Percentiles rank a stretch among this genome's conserved stretches.
These are phyloP conservation scores for Anarrhichthys ocellatus DNA, from an alignment of 2,113 vertebrate species.

Conservation along the genomic window DNA sequence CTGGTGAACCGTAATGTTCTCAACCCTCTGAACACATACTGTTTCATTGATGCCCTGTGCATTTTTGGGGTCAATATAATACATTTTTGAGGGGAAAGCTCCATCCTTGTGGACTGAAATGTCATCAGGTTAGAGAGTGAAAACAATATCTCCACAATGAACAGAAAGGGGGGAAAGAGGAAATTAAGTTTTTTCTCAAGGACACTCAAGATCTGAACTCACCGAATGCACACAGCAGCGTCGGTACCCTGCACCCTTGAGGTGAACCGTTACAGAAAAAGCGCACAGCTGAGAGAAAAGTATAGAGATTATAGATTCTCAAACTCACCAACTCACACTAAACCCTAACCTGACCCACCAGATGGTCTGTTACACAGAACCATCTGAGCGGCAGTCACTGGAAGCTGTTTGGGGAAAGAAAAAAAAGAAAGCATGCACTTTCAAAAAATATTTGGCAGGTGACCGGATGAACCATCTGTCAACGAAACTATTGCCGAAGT, in stretches of 20 bases:
- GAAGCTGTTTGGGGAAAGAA: background rate
- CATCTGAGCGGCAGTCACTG: background rate
- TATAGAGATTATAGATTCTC: background rate
- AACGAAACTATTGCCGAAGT: background rate
- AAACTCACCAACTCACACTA: background rate
- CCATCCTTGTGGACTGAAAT: slow-evolving; percentile 1
- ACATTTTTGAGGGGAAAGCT: background rate
- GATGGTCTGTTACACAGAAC: background rate
- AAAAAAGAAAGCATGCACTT: no score
- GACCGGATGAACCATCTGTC: background rate
- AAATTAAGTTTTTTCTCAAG: slow-evolving; percentile 3
- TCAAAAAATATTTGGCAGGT: background rate
- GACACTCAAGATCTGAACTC: background rate
- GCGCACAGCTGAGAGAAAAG: background rate
- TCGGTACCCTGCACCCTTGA: background rate
- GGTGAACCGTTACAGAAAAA: background rate
- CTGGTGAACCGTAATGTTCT: slow-evolving; percentile 3
- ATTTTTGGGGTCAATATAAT: slow-evolving; percentile 28
- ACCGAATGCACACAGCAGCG: background rate
- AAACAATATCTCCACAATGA: background rate
- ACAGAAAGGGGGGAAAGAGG: background rate
- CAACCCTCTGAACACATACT: background rate
- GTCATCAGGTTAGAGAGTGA: slow-evolving; percentile 2
- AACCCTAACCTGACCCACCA: background rate
- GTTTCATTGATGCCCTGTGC: slow-evolving; percentile 7